Base-by-base conservation (phyloP, 2,797 vertebrate genomes). In the Triplophysa yarkandensis region DNA sequence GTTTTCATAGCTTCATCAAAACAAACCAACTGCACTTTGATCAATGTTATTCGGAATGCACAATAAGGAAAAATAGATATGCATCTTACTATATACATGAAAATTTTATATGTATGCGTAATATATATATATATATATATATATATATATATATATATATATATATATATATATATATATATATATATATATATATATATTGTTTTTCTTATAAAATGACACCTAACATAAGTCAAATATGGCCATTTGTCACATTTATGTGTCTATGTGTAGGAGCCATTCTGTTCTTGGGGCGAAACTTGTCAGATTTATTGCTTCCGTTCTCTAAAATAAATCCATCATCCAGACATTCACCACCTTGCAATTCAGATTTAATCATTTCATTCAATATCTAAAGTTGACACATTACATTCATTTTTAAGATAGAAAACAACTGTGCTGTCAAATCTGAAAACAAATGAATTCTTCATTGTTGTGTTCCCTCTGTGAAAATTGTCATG, bases 371-470 rank as follows among this genome's bases (percentile, higher is more conserved):
- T 48, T 23, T 27, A 25, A 71, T 27, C n/a, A 48, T 25, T n/a
- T 5, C 46, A 48, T 23, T 34, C 2, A 48, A 60, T 71, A 41
- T 61, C 28, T 61, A 28, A 60, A 66, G 28, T 34, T 34, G 11
- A 30, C 21, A 32, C 27, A 70, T 46, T 17, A 13, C 28, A 25
- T 2, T 43, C 30, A 1, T 34, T 32, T 43, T 60, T 70, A 43
- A 32, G 27, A 13, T 34, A 43, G n/a, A 27, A 60, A 46, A 60
- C 41, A 28, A 23, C 54, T 57, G 36, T 36, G 8, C 25, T 61
- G 41, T 71, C 43, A 71, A 32, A 71, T 1, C 28, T 61, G 44
- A n/a, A 71, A 71, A 48, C 43, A 48, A 60, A 60, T 25, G 27
- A 6, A 11, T 70, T 25, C 41, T 17, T 34, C 13, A 52, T 13